Percentiles rank a stretch among this genome's conserved stretches.
Evolutionary conservation across 2,888 invertebrate genomes (phyloP).

Genomic region (Neocrepidodera transversa): DNA sequence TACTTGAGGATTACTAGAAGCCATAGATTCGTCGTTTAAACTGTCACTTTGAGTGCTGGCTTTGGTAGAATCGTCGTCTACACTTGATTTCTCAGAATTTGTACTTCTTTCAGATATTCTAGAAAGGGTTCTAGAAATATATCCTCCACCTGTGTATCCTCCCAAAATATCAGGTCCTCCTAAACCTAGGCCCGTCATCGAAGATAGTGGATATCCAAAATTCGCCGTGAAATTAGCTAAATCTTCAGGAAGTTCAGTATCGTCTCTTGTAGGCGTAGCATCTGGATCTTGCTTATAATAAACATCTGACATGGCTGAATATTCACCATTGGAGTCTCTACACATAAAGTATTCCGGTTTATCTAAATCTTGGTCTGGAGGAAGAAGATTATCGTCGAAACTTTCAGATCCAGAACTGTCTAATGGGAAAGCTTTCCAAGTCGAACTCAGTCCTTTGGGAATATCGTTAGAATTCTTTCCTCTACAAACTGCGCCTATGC

Average conservation of each 20-base stretch:
- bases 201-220: slow-evolving; percentile 75
- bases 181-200: slow-evolving; percentile 65
- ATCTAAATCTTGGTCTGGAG: slow-evolving; percentile 72
- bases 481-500: slow-evolving; percentile 73
- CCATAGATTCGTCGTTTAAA: slow-evolving; percentile 82
- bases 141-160: slow-evolving; percentile 65
- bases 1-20: slow-evolving; percentile 85
- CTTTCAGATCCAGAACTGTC: slow-evolving; percentile 88
- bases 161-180: slow-evolving; percentile 72
- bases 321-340: slow-evolving; percentile 54
- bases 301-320: slow-evolving; percentile 52
- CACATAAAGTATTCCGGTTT: slow-evolving; percentile 58
- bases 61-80: slow-evolving; percentile 86
- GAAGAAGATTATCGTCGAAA: slow-evolving; percentile 83
- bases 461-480: slow-evolving; percentile 64
- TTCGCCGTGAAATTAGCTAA: slow-evolving; percentile 77
- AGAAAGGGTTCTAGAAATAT: slow-evolving; percentile 79
- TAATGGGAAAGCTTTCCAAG: slow-evolving; percentile 83
- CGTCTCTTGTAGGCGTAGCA: slow-evolving; percentile 66
- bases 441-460: slow-evolving; percentile 75
- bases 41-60: slow-evolving; percentile 85
- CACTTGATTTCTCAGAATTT: slow-evolving; percentile 86
- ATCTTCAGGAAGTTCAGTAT: slow-evolving; percentile 77
- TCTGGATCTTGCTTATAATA: slow-evolving; percentile 60
- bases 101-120: slow-evolving; percentile 89